phyloP scores from a whole-genome alignment of 1,140 invertebrate genomes.

The Panonychus citri region DNA sequence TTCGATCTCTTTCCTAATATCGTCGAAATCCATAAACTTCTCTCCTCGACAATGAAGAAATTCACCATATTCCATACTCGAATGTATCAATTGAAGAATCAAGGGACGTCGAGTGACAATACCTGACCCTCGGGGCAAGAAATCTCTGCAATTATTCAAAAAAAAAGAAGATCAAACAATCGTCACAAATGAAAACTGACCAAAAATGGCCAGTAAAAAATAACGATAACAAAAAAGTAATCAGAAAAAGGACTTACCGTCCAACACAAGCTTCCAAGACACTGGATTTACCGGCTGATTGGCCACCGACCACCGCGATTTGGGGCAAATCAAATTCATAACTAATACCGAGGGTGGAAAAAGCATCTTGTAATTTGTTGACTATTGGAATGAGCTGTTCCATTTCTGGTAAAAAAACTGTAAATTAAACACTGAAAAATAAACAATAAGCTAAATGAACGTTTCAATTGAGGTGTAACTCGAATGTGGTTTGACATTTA shows the following conservation, averaged over 20 bases:
- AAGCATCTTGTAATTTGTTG: constrained; percentile 97
- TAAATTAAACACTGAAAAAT: no score
- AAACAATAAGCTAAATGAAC: no score
- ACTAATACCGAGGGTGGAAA: constrained; percentile 78
- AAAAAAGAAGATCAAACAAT: neutral
- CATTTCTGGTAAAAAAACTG: constrained; percentile 51
- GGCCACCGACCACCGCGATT: constrained; percentile 96
- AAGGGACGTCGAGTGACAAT: constrained; percentile 94
- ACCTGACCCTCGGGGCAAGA: constrained; percentile 80
- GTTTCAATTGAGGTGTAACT: no score
- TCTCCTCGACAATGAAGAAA: constrained; percentile 96
- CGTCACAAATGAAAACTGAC: no score
- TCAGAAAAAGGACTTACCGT: constrained; percentile 49
- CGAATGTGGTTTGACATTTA: no score
- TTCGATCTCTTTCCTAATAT: constrained; percentile 89
- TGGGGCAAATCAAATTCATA: constrained; percentile 96
- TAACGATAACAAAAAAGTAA: no score
- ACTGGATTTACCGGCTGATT: constrained; percentile 95
- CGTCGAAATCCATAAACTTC: constrained; percentile 86
- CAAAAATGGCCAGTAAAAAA: no score
- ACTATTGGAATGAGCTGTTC: constrained; percentile 94
- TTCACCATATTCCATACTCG: constrained; percentile 75
- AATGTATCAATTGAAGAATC: constrained; percentile 82
- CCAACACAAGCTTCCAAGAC: constrained; percentile 99
- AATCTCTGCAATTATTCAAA: constrained; percentile 48